These are phyloP conservation scores for Mirounga angustirostris DNA, from an alignment of 2,113 vertebrate species.

Conservation along the genomic window DNA sequence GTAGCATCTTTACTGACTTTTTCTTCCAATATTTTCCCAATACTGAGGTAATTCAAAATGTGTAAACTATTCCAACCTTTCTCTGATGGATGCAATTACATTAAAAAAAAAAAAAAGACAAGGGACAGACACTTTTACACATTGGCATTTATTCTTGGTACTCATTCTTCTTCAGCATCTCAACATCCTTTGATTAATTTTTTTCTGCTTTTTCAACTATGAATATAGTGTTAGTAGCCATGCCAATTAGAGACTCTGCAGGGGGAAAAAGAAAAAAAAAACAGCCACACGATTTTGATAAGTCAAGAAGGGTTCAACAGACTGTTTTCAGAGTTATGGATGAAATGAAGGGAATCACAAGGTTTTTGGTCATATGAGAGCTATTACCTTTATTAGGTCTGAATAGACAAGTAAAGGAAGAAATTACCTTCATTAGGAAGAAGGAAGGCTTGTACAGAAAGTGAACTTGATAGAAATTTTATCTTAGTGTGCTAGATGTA, in stretches of 20 bases:
- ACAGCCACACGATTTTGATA: not conserved
- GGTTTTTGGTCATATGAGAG: not conserved
- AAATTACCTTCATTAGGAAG: not conserved
- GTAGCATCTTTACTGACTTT: not conserved
- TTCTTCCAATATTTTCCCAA: not conserved
- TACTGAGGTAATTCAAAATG: not conserved
- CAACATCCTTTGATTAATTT: not conserved
- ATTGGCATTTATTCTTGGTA: not conserved
- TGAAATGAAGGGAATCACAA: not conserved
- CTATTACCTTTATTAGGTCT: not conserved
- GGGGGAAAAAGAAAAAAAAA: fast-evolving
- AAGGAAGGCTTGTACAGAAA: not conserved
- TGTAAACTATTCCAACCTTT: not conserved
- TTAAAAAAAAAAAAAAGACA: not conserved
- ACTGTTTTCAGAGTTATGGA: not conserved
- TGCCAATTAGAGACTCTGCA: not conserved
- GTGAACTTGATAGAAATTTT: not conserved
- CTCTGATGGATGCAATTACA: not conserved
- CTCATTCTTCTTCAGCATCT: not conserved
- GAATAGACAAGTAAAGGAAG: not conserved
- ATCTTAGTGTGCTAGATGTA: not conserved
- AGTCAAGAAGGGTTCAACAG: not conserved
- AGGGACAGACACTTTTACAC: not conserved
- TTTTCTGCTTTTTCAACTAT: not conserved
- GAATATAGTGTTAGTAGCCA: not conserved